Base-by-base conservation (phyloP, 2,888 invertebrate genomes). In the Apocheima hispidaria region DNA sequence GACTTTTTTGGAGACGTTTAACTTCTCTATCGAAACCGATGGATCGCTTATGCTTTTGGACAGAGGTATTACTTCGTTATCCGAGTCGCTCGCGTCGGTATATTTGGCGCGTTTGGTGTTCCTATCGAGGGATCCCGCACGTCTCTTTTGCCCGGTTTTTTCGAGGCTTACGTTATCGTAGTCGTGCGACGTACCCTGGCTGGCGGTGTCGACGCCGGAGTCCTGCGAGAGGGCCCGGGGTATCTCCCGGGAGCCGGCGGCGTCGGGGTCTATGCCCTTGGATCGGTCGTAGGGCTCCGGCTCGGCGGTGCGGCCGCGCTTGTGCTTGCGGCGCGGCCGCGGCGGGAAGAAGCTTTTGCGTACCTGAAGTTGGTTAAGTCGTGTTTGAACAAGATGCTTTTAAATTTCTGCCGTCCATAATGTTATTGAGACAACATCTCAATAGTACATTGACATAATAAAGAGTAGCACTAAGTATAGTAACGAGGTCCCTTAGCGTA, bases 291-390 rank as follows among this genome's bases (percentile, higher is more conserved):
- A 66, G 88, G 90, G 72, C 83, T 46, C 93, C 69, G 95, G 95
- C 51, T 95, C 52, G 95, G 95, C 36, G 95, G 95, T 43, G 9
- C 55, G 28, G 33, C 71, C 72, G 38, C 79, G 76, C 70, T 84
- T 87, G 69, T 74, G 78, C 65, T 88, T 90, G 69, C 88, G 90
- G 71, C 84, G 93, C 70, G 95, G 95, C 54, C 95, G 91, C 51
- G 95, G 95, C 28, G 96, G 95, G 87, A 95, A 95, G 80, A 94
- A 94, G 74, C 91, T 94, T 84, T 95, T 95, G 78, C 95, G 93
- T 71, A 94, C 94, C 96, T 96, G 90, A 66, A 90, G 71, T 54
- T 14, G 4, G 30, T 10, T 3, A n/a, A 21, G 6, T 5, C 18
- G 9, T n/a, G n/a, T n/a, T 41, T n/a, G 2, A 21, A 6, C 12